These are phyloP conservation scores for Baryphthengus martii DNA, from an alignment of 2,113 vertebrate species.

Conservation along the genomic window DNA sequence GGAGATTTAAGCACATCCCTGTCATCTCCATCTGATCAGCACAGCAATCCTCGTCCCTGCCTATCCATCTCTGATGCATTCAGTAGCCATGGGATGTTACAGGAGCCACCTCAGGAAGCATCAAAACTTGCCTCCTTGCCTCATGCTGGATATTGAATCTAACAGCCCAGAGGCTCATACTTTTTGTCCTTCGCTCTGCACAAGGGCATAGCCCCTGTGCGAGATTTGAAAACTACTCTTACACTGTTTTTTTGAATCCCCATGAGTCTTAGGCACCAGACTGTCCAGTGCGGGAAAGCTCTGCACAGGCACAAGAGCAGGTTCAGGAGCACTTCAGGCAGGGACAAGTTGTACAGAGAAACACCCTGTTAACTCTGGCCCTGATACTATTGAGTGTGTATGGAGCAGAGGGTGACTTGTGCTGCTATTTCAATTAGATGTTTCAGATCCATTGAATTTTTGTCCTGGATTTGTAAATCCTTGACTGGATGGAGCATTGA, in stretches of 20 bases:
- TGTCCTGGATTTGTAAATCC: background rate
- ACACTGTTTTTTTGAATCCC: background rate
- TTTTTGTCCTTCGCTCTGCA: background rate
- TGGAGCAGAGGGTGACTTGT: background rate
- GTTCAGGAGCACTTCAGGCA: background rate
- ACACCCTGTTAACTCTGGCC: background rate
- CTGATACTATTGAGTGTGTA: accelerated
- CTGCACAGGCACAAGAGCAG: background rate
- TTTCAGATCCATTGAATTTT: background rate
- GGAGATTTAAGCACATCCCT: background rate
- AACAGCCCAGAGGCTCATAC: accelerated
- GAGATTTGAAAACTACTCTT: background rate
- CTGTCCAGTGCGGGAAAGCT: background rate
- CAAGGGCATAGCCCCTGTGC: accelerated
- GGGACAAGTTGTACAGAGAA: background rate
- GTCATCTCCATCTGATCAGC: accelerated
- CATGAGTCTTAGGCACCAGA: accelerated
- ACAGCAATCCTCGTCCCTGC: accelerated
- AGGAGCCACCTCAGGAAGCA: background rate
- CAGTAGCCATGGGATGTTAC: background rate
- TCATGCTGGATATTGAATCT: background rate
- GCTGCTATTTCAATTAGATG: background rate
- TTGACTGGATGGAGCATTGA: background rate
- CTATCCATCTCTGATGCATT: background rate
- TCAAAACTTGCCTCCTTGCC: background rate